A percentile compares a stretch with the other conserved stretches of the same genome.
Conservation (phyloP, 2,888 invertebrate species). For the Andrena camellia region DNA sequence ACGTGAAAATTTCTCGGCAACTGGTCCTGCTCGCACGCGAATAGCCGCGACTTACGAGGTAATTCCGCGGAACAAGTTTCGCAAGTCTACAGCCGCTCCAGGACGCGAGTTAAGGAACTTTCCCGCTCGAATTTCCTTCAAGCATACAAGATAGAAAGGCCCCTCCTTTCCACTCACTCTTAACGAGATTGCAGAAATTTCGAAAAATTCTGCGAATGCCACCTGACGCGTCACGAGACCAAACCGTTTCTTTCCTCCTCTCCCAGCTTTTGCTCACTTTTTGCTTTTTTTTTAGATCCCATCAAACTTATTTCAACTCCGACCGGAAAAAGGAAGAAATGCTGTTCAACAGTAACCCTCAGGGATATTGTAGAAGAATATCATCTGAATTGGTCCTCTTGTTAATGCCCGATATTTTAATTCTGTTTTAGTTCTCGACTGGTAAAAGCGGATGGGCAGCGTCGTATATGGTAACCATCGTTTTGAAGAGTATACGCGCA, state of each 20-base stretch:
- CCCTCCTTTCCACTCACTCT: neutral
- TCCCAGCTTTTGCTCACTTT: neutral
- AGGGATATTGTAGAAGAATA: neutral
- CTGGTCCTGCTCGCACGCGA: conserved; percentile 27
- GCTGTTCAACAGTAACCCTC: neutral
- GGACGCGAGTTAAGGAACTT: conserved; percentile 68
- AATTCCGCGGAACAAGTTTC: conserved; percentile 71
- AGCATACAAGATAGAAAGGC: conserved; percentile 53
- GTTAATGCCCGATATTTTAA: neutral
- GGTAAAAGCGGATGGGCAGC: too few relatives aligned
- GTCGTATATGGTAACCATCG: too few relatives aligned
- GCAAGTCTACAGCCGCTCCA: conserved; percentile 66
- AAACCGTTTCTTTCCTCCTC: neutral
- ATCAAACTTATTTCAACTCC: conserved; percentile 30
- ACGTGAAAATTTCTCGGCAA: conserved; percentile 66
- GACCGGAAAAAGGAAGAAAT: neutral
- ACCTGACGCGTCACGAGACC: conserved; percentile 19
- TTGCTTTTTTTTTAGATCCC: conserved; percentile 5
- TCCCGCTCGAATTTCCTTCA: conserved; percentile 54
- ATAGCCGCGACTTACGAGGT: conserved; percentile 68
- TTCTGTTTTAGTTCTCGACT: neutral
- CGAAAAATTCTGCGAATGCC: conserved; percentile 52
- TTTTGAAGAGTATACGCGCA: too few relatives aligned
- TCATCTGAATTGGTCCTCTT: neutral
- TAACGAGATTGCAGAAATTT: conserved; percentile 55